Percentiles rank a stretch among this genome's conserved stretches.
These are phyloP conservation scores for Pycnonotus jocosus DNA, from an alignment of 2,113 vertebrate genomes.

Conservation along the genomic window DNA sequence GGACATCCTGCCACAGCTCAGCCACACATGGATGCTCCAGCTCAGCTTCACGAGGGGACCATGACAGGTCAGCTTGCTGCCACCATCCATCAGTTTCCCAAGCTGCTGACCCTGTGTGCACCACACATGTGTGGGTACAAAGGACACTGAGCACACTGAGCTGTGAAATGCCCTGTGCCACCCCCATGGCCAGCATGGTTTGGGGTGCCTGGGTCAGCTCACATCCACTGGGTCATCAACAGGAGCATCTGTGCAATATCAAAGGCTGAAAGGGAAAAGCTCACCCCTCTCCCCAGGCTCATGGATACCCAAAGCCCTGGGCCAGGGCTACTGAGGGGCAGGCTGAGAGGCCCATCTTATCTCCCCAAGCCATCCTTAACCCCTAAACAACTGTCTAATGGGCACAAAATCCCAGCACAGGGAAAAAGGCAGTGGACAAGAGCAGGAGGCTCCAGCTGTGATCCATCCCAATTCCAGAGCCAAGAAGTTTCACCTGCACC, in stretches of 20 bases:
- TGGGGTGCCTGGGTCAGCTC: background rate
- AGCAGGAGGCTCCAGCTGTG: background rate
- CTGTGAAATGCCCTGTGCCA: background rate
- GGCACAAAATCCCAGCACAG: background rate
- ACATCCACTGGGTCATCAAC: background rate
- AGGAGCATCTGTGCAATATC: rapidly evolving
- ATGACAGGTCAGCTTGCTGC: background rate
- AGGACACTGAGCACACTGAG: rapidly evolving
- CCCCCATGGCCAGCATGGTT: rapidly evolving
- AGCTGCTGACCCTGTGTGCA: background rate
- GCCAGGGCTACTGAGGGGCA: background rate
- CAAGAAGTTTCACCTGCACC: background rate
- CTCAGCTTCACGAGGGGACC: rapidly evolving
- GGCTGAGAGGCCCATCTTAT: background rate
- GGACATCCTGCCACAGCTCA: background rate
- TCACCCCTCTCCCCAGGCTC: background rate
- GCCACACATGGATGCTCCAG: background rate
- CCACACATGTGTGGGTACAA: rapidly evolving
- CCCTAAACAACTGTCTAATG: background rate
- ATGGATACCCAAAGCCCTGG: background rate
- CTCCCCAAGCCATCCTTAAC: background rate
- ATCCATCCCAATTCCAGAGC: background rate
- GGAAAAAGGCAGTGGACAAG: background rate
- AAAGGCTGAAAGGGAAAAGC: background rate
- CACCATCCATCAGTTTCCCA: background rate